Base-by-base conservation (phyloP, 53 echinoderm and acorn worm genomes). In the Astropecten irregularis region DNA sequence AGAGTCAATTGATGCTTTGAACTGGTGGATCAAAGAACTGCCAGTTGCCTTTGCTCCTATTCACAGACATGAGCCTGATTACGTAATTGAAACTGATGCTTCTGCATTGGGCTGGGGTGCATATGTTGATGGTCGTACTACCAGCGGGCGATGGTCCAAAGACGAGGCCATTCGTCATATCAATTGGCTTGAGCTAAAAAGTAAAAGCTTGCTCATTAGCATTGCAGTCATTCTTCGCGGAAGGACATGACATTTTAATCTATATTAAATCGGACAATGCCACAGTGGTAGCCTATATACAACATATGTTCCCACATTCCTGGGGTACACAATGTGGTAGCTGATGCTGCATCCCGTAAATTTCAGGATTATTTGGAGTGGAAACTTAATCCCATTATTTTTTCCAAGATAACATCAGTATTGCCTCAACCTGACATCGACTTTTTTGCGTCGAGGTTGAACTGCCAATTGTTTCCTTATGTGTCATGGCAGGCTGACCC, bases 61-160 rank as follows among this genome's bases (percentile, higher is more conserved):
- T 9, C 53, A n/a, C 11, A 53, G 53, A 20, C 53, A n/a, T 20
- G 21, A 3, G 10, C 53, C 21, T 4, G 23, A 54, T n/a, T 54
- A 11, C 19, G 19, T n/a, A 54, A 5, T 54, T 9, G 55, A 54
- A 49, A 33, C 72, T 23, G 76, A 91, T 91, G 88, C 91, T 28
- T 83, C 83, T 26, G 61, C 55, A 39, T 19, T 32, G 6, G 91
- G 88, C 13, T 88, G 87, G 84, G 86, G 91, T 15, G 91, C 76
- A 42, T 54, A 81, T 29, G 28, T 79, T 50, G 49, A 54, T 1
- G 16, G 18, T 6, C 9, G 25, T 2, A 68, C 55, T 28, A 89
- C 67, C 29, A 85, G 90, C 16, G 90, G 90, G 15, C 63, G 90
- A 18, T 89, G 85, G 79, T 76, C 49, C 58, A 8, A 38, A 19